A percentile compares a stretch with the other conserved stretches of the same genome.
Conservation (phyloP, 1,140 invertebrate genomes). For the Ditylenchus dipsaci region DNA sequence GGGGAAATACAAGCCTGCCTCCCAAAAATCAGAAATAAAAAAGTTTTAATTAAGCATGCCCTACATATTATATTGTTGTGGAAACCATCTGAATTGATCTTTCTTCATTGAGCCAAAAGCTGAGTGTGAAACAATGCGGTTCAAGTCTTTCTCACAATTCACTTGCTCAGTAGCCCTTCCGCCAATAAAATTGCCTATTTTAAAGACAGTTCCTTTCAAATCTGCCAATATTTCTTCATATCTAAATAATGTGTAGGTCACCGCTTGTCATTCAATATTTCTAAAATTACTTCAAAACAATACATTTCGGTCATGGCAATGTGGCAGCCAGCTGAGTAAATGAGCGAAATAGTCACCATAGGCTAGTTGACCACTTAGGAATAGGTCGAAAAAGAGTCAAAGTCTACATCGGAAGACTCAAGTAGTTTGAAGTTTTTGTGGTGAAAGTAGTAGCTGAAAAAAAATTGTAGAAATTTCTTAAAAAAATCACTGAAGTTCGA, state of each 20-base stretch:
- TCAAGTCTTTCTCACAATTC: slow-evolving; percentile 25
- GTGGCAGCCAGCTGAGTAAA: slow-evolving; percentile 55
- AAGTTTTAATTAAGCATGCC: no score
- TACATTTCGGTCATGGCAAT: slow-evolving; percentile 51
- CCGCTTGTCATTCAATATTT: no score
- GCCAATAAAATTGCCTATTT: slow-evolving; percentile 55
- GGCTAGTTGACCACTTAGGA: slow-evolving; percentile 52
- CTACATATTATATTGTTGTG: no score
- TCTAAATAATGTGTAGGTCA: no score
- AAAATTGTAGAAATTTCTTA: no score
- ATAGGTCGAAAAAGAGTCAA: slow-evolving; percentile 58
- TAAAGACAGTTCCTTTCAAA: slow-evolving; percentile 31
- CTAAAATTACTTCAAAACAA: no score
- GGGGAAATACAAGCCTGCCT: no score
- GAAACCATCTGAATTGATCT: slow-evolving; percentile 54
- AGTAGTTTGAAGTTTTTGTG: slow-evolving; percentile 55
- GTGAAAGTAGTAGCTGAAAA: slow-evolving; percentile 54
- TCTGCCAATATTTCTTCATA: slow-evolving; percentile 56
- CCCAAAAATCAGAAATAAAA: no score
- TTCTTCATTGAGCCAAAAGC: slow-evolving; percentile 54
- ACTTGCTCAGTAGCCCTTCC: slow-evolving; percentile 43
- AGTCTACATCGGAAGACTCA: slow-evolving; percentile 47
- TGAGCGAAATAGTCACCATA: slow-evolving; percentile 60
- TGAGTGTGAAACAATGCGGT: slow-evolving; percentile 40
- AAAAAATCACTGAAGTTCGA: no score